Evolutionary conservation across 2,113 vertebrate genomes (phyloP).

Genomic region (Syngnathoides biaculeatus): DNA sequence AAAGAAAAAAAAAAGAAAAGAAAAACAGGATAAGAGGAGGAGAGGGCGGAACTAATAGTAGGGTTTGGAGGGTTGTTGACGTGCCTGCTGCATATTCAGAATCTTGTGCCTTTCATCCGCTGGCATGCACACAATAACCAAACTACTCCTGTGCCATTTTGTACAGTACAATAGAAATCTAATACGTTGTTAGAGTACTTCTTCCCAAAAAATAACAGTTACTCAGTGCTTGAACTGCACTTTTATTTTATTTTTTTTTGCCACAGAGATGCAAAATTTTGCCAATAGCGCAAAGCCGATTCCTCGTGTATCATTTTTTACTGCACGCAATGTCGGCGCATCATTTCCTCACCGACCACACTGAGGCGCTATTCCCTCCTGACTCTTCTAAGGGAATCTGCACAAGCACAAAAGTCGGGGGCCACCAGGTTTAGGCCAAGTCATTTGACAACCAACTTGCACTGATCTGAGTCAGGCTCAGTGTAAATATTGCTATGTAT

Average conservation of each 20-base stretch:
- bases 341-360: not conserved
- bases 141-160: conserved; percentile 12
- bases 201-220: not conserved
- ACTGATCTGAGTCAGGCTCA: too few species aligned
- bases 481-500: conserved; percentile 65
- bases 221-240: not conserved
- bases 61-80: conserved; percentile 68
- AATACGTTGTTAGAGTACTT: not conserved
- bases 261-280: not conserved
- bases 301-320: too few species aligned
- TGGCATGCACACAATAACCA: conserved; percentile 55
- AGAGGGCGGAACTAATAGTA: conserved; percentile 68
- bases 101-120: conserved; percentile 51
- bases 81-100: conserved; percentile 55
- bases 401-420: not conserved
- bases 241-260: not conserved
- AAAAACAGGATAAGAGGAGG: conserved; percentile 61
- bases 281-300: too few species aligned
- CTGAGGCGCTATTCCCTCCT: not conserved
- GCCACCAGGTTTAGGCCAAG: too few species aligned
- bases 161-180: not conserved
- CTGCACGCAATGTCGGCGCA: too few species aligned
- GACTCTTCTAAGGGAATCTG: not conserved
- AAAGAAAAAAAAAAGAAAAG: conserved; percentile 23
- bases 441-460: too few species aligned